Percentiles rank a stretch among this genome's conserved stretches.
These are phyloP conservation scores for Lethenteron reissneri DNA, from an alignment of 2,113 vertebrate genomes.

Conservation along the genomic window DNA sequence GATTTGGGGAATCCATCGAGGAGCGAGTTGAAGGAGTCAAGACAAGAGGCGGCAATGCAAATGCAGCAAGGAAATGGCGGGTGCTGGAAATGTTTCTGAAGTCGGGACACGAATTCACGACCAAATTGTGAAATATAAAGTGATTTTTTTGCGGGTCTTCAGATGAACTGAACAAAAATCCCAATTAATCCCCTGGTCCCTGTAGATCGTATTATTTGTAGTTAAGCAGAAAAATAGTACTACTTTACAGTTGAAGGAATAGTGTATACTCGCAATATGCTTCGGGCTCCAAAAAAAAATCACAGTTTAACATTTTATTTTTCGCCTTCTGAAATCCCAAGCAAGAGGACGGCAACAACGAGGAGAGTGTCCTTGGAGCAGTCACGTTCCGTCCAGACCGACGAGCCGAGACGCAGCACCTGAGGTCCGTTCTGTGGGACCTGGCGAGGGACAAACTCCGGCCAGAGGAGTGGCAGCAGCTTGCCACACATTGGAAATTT, in stretches of 20 bases:
- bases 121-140: too few species aligned
- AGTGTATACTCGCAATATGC: too few species aligned
- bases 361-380: too few species aligned
- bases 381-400: conserved; percentile 58
- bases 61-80: too few species aligned
- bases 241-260: too few species aligned
- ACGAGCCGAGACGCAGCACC: conserved; percentile 37
- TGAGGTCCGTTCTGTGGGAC: conserved; percentile 45
- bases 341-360: conserved; percentile 7
- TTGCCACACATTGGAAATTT: conserved; percentile 54
- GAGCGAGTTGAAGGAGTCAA: too few species aligned
- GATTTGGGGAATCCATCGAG: too few species aligned
- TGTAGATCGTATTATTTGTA: background rate
- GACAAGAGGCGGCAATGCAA: too few species aligned
- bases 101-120: too few species aligned
- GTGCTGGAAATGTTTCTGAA: too few species aligned
- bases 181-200: background rate
- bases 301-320: background rate
- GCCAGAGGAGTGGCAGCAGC: conserved; percentile 47
- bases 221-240: background rate
- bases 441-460: conserved; percentile 44
- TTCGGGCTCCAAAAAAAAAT: background rate
- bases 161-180: too few species aligned
- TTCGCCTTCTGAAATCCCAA: conserved; percentile 20
- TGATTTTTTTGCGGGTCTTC: too few species aligned